These are phyloP conservation scores for Muscicapa adusta DNA, from an alignment of 2,113 vertebrate species.

Conservation along the genomic window DNA sequence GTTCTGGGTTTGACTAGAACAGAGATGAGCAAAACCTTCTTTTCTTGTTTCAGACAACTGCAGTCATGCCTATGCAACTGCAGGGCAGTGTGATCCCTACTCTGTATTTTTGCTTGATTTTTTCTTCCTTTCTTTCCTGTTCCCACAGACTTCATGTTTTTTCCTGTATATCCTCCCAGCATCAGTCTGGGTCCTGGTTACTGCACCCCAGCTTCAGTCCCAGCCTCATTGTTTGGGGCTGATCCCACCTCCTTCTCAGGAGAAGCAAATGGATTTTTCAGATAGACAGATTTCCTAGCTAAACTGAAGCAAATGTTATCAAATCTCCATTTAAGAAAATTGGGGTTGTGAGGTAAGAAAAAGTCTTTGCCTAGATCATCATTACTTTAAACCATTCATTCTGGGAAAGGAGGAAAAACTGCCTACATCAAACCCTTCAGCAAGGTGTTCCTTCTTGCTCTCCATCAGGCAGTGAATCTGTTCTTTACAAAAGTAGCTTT, in stretches of 20 bases:
- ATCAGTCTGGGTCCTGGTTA: background rate
- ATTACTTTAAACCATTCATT: background rate
- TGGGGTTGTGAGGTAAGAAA: background rate
- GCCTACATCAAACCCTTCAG: background rate
- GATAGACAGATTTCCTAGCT: background rate
- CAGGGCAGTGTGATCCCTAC: background rate
- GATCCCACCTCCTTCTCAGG: background rate
- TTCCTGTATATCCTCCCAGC: background rate
- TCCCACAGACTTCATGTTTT: background rate
- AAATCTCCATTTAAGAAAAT: background rate
- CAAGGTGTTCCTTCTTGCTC: background rate
- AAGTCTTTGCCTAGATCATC: background rate
- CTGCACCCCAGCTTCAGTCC: background rate
- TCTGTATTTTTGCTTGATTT: background rate
- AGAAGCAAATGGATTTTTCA: background rate
- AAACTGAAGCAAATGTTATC: background rate
- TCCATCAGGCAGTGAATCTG: background rate
- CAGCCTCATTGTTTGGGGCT: fast-evolving
- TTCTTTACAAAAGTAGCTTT: background rate
- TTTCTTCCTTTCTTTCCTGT: background rate
- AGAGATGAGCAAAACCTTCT: background rate
- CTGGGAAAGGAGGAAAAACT: background rate
- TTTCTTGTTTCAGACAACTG: background rate
- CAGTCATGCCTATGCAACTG: background rate
- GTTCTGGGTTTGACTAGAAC: background rate